These are phyloP conservation scores for Sialis lutaria DNA, from an alignment of 2,888 invertebrate species.

Conservation along the genomic window DNA sequence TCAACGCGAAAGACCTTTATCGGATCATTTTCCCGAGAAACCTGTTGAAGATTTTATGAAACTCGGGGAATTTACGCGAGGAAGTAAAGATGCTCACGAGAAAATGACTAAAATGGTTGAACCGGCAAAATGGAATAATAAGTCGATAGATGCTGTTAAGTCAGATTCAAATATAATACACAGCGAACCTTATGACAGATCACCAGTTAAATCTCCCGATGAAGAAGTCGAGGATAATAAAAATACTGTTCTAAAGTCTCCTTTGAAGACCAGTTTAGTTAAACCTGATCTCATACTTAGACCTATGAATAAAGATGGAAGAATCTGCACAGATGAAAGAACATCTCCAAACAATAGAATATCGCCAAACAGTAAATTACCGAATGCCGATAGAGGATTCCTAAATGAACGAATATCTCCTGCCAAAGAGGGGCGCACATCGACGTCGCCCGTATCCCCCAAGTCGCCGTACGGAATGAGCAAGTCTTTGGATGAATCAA, in stretches of 20 bases:
- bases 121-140: not conserved
- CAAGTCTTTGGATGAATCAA: conserved; percentile 22
- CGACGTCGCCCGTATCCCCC: conserved; percentile 12
- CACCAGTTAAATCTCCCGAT: conserved; percentile 4
- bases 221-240: conserved; percentile 19
- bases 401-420: conserved; percentile 11
- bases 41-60: not conserved
- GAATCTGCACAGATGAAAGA: no score
- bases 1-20: conserved; percentile 22
- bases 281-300: not conserved
- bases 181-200: not conserved
- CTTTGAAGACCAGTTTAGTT: conserved; percentile 9
- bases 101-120: not conserved
- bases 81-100: not conserved
- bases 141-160: no score
- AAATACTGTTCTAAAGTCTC: conserved; percentile 16
- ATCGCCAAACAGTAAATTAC: not conserved
- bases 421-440: conserved; percentile 14
- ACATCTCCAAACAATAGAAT: conserved; percentile 1
- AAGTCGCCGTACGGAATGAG: conserved; percentile 26
- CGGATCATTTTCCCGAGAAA: conserved; percentile 8
- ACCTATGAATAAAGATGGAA: not conserved
- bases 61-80: no score
- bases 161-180: not conserved
- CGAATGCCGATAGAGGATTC: conserved; percentile 6